Base-by-base conservation (phyloP, 2,797 vertebrate genomes). In the Peromyscus attwateri region DNA sequence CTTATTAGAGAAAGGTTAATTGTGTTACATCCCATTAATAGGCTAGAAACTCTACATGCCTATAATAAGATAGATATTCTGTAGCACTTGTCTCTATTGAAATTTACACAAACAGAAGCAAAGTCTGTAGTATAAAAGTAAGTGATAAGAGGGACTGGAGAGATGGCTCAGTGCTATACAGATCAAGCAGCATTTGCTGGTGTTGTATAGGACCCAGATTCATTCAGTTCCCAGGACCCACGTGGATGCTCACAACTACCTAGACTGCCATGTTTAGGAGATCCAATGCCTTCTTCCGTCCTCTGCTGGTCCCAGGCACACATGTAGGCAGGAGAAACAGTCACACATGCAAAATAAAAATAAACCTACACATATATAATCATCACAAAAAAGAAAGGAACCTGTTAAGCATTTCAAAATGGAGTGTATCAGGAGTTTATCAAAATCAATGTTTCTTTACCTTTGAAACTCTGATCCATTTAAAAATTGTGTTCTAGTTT, bases 401-500 rank as follows among this genome's bases (percentile, higher is more conserved):
- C 9, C n/a, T 81, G 66, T 87, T 60, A 95, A 94, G 14, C 4
- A 82, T 23, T 70, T 77, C 7, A 87, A 19, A 75, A 83, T 83
- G 25, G 16, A 81, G 73, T 25, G 75, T 60, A 70, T 87, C 21
- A 93, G 37, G 6, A 94, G 10, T 88, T 95, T 88, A 90, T 66
- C 10, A 40, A 96, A 92, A 87, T 2, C 40, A 79, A 2, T 89
- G 6, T 91, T 73, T 21, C 31, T 93, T 64, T 95, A 16, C 4
- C 31, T 34, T 17, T 81, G 23, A 70, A 89, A 91, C 10, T 60
- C 17, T 82, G 14, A 91, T n/a, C 9, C 27, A 71, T 43, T 92
- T 96, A 55, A 76, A 96, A 60, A 71, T 64, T 85, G 68, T 88
- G 25, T 82, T 82, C 29, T 46, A 37, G 21, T 83, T 94, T 92